Evolutionary conservation across 2,797 vertebrate species (phyloP), one percentile per base, ranked within the genome.

Genomic region (Alcedo atthis): DNA sequence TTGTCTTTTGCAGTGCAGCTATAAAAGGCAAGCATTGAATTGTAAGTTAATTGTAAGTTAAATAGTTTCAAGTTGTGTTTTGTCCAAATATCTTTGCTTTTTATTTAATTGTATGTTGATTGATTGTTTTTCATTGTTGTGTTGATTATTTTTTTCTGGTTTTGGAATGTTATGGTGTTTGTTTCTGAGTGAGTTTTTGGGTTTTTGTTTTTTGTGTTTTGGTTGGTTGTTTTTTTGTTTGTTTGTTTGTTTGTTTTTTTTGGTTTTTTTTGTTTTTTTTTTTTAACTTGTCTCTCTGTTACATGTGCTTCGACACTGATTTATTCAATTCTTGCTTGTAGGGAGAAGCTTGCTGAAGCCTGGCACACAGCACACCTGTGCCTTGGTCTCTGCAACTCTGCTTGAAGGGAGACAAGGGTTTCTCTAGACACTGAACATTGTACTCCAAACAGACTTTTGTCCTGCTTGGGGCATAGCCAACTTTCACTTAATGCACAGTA

Each of bases 381-480:
- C 45, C 25, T 54, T 33, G 4, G 40, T 51, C 30, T 89, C 68
- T 68, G 43, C 30, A 66, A 77, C 84, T 79, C 22, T 4, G 9
- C 58, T 92, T 68, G 19, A 19, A 92, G 67, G 46, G 18, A 75
- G 43, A 25, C 19, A 20, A 66, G 63, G 28, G 6, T 84, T 93
- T 73, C 74, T 95, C 53, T 15, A 90, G 87, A 11, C 48, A 7
- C 2, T 8, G 4, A 46, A 58, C 49, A 32, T 57, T 76, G 61
- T 33, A 40, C 53, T 85, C 83, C 63, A 82, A 84, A 67, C 33
- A 54, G 35, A 8, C 58, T 54, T 54, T 69, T 3, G 8, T 82
- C 81, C 66, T 83, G 54, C 62, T 71, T 92, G 91, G 86, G 86
- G 54, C 61, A 70, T 7, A 22, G 85, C 89, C 92, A 89, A 10